Base-by-base conservation (phyloP, 2,888 invertebrate species). In the Pyrrhia umbra region DNA sequence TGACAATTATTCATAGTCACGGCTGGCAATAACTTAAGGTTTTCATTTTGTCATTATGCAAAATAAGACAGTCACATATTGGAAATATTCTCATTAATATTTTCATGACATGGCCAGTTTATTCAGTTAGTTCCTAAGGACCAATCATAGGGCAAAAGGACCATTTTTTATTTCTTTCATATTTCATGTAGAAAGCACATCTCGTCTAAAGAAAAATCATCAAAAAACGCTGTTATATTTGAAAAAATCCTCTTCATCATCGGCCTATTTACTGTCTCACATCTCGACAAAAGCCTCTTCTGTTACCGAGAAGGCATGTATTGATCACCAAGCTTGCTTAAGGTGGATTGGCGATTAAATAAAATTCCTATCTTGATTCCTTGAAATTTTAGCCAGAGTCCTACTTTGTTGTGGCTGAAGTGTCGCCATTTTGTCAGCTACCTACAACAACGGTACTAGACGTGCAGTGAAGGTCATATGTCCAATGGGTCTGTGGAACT, bases 401-500 rank as follows among this genome's bases (percentile, higher is more conserved):
- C 5, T 6, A 21, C 9, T 37, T 43, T 21, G 0, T 1, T 37
- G 8, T 15, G 16, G 9, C 16, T 6, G 2, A 21, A 40, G 13
- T 42, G 25, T 40, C 10, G 42, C 10, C 27, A 49, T 9, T 15
- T 15, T 4, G 18, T 23, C 15, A 5, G 37, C 25, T 54, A 25
- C 50, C 46, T 46, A 57, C 21, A 54, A 55, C 43, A 60, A 75
- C 59, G 62, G 65, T 78, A 57, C 63, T 60, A 51, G 65, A 57
- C 63, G 16, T 64, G 63, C 47, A 74, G 67, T 73, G 84, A 86
- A 86, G 87, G 86, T 86, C 88, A 77, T 71, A 76, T 79, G 77
- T 81, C 72, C 80, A 86, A 81, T 91, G 85, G 88, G 88, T 89
- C 81, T 87, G 80, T 88, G 80, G 82, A 85, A 85, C 82, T 82